Evolutionary conservation across 2,113 vertebrate genomes (phyloP).

Genomic region (Calcarius ornatus): DNA sequence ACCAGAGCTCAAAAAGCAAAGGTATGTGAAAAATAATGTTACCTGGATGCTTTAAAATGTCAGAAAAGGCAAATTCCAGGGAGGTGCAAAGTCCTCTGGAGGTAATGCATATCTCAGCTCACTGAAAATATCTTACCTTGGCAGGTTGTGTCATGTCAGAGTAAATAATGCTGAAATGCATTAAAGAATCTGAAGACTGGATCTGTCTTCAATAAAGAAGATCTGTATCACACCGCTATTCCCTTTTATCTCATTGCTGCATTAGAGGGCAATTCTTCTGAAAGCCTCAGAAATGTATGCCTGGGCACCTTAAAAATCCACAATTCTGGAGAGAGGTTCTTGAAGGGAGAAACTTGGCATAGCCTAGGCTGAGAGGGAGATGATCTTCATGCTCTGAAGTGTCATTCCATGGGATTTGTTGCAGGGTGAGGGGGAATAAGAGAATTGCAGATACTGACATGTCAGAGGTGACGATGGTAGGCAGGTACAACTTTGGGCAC

Average conservation of each 20-base stretch:
- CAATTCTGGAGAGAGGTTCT: neutral
- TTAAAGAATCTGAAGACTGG: neutral
- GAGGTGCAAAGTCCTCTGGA: slow-evolving; percentile 12
- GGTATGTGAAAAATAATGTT: neutral
- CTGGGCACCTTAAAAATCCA: neutral
- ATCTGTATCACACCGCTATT: neutral
- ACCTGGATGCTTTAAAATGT: neutral
- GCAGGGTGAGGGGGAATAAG: accelerated
- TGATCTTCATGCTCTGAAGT: neutral
- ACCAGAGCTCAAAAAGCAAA: neutral
- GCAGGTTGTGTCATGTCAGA: slow-evolving; percentile 26
- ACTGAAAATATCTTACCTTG: slow-evolving; percentile 6
- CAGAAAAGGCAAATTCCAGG: neutral
- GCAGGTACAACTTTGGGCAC: neutral
- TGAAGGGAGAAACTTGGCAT: neutral
- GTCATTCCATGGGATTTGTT: neutral
- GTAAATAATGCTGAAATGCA: neutral
- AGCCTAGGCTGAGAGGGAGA: neutral
- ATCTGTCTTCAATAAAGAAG: neutral
- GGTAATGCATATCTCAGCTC: neutral
- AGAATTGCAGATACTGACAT: neutral
- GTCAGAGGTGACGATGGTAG: accelerated
- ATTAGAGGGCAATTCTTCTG: neutral
- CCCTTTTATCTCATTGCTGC: neutral
- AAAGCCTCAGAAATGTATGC: neutral